Evolutionary conservation across 2,888 invertebrate genomes (phyloP).

Genomic region (Megamerina dolium): DNA sequence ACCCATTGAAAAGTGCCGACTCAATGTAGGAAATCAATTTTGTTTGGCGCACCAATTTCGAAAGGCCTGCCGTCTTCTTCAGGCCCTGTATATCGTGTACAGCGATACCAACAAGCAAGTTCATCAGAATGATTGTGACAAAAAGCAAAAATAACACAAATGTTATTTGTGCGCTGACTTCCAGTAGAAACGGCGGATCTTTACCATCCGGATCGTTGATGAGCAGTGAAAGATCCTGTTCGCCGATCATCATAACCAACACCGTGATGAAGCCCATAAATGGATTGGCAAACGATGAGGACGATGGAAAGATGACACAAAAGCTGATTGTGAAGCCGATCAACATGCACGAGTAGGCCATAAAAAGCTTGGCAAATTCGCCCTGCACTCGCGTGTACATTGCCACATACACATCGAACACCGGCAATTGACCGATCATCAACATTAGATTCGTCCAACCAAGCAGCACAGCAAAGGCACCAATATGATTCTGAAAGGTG

Average conservation of each 20-base stretch:
- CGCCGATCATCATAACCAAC: conserved; percentile 85
- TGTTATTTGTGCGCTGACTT: conserved; percentile 75
- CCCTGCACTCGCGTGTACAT: conserved; percentile 86
- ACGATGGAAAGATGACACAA: conserved; percentile 79
- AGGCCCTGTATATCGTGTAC: conserved; percentile 83
- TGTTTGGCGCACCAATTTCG: conserved; percentile 76
- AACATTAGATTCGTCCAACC: conserved; percentile 88
- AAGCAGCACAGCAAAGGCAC: conserved; percentile 76
- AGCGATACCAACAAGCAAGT: conserved; percentile 77
- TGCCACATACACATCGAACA: conserved; percentile 84
- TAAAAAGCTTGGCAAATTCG: conserved; percentile 78
- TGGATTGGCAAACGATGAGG: conserved; percentile 75
- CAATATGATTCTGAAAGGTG: conserved; percentile 81
- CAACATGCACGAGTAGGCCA: conserved; percentile 78
- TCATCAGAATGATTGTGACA: conserved; percentile 81
- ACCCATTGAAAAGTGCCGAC: conserved; percentile 71
- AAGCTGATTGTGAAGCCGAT: conserved; percentile 84
- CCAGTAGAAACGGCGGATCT: conserved; percentile 68
- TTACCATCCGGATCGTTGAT: conserved; percentile 71
- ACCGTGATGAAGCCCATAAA: conserved; percentile 80
- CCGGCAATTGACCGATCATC: conserved; percentile 82
- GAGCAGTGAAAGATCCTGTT: conserved; percentile 69
- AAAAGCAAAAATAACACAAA: conserved; percentile 75
- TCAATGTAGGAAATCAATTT: conserved; percentile 84
- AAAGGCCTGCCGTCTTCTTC: conserved; percentile 77